Evolutionary conservation across 92 coral and sea anemone genomes (phyloP), one percentile per base, ranked within the genome.

Genomic region (Zoanthus gigantus): DNA sequence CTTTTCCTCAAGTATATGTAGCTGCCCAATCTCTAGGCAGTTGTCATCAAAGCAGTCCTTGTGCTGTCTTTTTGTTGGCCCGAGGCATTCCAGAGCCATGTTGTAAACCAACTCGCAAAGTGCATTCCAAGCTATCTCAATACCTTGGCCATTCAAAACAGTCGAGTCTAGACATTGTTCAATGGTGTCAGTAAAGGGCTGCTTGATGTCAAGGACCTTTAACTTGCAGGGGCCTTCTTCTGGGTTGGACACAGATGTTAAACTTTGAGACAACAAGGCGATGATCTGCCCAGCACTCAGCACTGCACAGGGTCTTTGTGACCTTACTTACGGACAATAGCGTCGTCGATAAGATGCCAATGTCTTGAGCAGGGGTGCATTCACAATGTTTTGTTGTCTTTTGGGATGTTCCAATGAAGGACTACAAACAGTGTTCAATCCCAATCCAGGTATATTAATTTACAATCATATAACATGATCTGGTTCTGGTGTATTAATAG

Each of bases 1-100:
- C 45, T 32, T 79, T 17, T 28, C 71, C 47, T 56, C 72, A 4
- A 56, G 71, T 29, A 82, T 23, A 23, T 23, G 23, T 23, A 23
- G 15, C 77, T 82, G 76, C 34, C 42, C 1, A 23, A 82, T 66
- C 14, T 82, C 86, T 0, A 5, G 1, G 17, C 61, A 66, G 77
- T 68, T 82, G 9, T 66, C 34, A 45, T 67, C 76, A 18, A 66
- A 82, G 76, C 61, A 82, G 60, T 34, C 77, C 31, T 82, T 66
- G 54, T 60, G 75, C 23, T 71, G 32, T 13, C 75, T 82, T 6
- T 16, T 45, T 34, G 34, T 15, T 16, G 60, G 6, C 32, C 79
- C 79, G n/a, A 75, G 60, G 16, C 31, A 7, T 34, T 46, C 60
- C 60, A 7, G 2, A n/a, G 79, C 79, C 60, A 32, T 75, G 79